Percentiles rank a stretch among this genome's conserved stretches.
phyloP scores from a whole-genome alignment of 1,140 invertebrate species.

The Lepidurus apus region DNA sequence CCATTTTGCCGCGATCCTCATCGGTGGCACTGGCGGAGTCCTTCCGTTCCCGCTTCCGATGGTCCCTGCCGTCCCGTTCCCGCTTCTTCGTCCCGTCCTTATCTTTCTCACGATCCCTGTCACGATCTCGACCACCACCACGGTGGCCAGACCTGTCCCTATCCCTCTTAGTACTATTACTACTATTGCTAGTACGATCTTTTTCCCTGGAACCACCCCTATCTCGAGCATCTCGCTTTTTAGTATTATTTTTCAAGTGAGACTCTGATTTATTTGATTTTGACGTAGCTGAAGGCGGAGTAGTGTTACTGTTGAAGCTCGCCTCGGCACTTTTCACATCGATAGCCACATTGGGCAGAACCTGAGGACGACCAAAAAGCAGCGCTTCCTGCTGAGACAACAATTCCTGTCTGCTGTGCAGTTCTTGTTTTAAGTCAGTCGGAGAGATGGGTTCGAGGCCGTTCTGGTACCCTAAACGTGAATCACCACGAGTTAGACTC shows the following conservation, averaged over 20 bases:
- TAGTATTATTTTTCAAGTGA: not conserved
- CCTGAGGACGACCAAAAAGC: not conserved
- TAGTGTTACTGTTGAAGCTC: not conserved
- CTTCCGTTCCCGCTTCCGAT: not conserved
- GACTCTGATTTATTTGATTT: slow-evolving; percentile 15
- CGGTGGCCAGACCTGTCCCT: not conserved
- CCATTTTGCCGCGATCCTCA: not conserved
- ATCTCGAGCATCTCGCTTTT: slow-evolving; percentile 5
- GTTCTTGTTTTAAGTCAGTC: not conserved
- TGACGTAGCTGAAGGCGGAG: not conserved
- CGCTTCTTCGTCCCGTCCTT: slow-evolving; percentile 10
- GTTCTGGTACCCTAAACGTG: not conserved
- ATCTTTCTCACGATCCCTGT: not conserved
- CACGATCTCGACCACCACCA: not conserved
- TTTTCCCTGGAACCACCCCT: slow-evolving; percentile 13
- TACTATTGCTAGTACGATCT: not conserved
- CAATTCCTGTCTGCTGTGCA: not conserved
- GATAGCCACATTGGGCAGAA: not conserved
- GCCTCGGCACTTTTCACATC: slow-evolving; percentile 13
- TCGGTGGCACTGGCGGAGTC: not conserved
- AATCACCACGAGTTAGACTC: not conserved
- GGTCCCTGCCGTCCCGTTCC: not conserved
- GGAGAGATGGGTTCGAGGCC: not conserved
- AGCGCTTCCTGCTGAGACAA: not conserved
- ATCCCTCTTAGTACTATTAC: not conserved